Evolutionary conservation across 1,140 invertebrate species (phyloP), one percentile per base, ranked within the genome.

Genomic region (Trichonephila clavata): DNA sequence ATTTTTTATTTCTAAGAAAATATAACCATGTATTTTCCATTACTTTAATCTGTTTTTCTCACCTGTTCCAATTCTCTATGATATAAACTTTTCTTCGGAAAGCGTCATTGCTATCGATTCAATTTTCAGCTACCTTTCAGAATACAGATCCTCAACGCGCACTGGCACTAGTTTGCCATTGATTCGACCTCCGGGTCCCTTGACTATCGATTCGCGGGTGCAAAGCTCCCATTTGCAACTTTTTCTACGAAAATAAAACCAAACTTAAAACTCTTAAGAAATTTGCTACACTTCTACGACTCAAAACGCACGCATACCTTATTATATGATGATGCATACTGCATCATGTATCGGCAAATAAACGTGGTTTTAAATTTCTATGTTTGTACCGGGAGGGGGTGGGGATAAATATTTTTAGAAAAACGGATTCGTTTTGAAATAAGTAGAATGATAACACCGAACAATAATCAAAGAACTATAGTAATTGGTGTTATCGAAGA

Each of bases 151-250:
- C 24, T 77, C 32, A 32, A 77, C 63, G 50, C 63, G 50, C 32
- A 77, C 87, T 61, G 61, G 63, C 32, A 89, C 65, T 88, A 32
- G 61, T 89, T 89, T 71, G 87, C 87, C 87, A 89, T 89, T 89
- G 63, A 77, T 21, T 89, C 87, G 87, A 89, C 87, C 87, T 89
- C 87, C 39, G 57, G 32, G 20, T 20, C 24, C 20, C 65, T 57
- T 5, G 39, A 16, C 39, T 89, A 89, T 89, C 63, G 87, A 89
- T 89, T 89, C 39, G 24, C 86, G 16, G 7, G 68, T 27, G 43
- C 5, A 84, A 59, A 20, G 10, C 81, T 84, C 50, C 71, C 71
- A 16, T 77, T 77, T 77, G 18, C 14, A 6, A 7, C 27, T 77
- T 77, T 77, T 13, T 24, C 71, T 4, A 16, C 27, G 14, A 32